phyloP scores from a whole-genome alignment of 2,888 invertebrate genomes.

The Monoplex corrugatus region DNA sequence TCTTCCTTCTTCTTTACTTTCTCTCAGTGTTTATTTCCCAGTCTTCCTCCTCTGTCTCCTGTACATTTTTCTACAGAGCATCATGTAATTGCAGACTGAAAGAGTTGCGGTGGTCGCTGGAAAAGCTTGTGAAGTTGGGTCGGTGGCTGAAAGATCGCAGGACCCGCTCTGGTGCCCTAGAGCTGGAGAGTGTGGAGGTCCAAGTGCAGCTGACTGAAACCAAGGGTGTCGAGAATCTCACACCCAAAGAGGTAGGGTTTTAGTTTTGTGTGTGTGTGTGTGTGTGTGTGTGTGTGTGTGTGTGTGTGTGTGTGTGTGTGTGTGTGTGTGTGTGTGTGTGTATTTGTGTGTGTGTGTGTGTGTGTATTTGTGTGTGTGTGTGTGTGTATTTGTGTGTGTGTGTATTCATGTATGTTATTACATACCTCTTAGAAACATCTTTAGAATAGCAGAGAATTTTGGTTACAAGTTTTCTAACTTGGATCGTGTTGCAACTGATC shows the following conservation, averaged over 20 bases:
- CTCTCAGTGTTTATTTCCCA: too few species aligned
- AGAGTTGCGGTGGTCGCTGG: conserved; percentile 70
- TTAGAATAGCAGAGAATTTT: too few species aligned
- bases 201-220: conserved; percentile 78
- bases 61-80: too few species aligned
- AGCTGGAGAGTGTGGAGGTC: conserved; percentile 80
- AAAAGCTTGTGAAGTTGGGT: conserved; percentile 73
- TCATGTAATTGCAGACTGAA: conserved; percentile 62
- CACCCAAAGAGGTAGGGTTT: conserved; percentile 73
- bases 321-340: not conserved
- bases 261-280: too few species aligned
- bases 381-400: not conserved
- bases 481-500: too few species aligned
- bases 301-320: not conserved
- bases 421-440: too few species aligned
- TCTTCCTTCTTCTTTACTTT: too few species aligned
- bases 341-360: too few species aligned
- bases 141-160: conserved; percentile 73
- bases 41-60: too few species aligned
- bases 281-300: not conserved
- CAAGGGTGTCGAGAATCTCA: conserved; percentile 74
- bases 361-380: not conserved
- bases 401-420: too few species aligned
- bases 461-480: too few species aligned
- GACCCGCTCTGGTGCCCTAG: conserved; percentile 77